These are phyloP conservation scores for Willowsia nigromaculata DNA, from an alignment of 2,888 invertebrate genomes.

Conservation along the genomic window DNA sequence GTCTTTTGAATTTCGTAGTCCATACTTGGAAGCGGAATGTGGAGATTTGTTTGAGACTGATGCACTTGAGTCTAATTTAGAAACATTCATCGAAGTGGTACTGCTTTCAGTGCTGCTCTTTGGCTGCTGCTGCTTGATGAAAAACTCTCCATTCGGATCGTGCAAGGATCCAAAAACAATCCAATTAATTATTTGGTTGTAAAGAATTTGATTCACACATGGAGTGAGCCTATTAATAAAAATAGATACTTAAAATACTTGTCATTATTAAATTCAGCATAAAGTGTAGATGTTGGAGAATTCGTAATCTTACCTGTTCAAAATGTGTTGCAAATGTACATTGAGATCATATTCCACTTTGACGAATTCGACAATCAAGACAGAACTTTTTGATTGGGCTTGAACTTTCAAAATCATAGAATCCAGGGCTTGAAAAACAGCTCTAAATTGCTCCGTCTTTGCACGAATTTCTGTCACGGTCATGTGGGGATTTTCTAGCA, in stretches of 20 bases:
- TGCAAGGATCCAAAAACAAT: constrained; percentile 75
- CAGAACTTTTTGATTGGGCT: constrained; percentile 71
- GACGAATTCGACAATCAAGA: constrained; percentile 76
- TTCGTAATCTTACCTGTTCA: constrained; percentile 66
- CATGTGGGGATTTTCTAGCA: constrained; percentile 75
- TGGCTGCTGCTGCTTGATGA: constrained; percentile 63
- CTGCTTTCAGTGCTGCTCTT: not conserved
- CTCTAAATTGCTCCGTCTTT: constrained; percentile 72
- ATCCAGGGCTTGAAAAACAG: constrained; percentile 69
- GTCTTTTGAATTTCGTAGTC: not conserved
- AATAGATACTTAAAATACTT: not conserved
- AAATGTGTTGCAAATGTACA: constrained; percentile 73
- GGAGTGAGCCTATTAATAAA: constrained; percentile 71
- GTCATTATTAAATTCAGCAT: not conserved
- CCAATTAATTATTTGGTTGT: constrained; percentile 78
- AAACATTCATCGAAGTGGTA: not conserved
- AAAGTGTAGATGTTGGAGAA: not conserved
- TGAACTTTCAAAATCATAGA: constrained; percentile 71
- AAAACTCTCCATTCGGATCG: constrained; percentile 77
- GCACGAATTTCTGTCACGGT: constrained; percentile 74
- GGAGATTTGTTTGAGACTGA: not conserved
- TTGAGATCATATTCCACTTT: constrained; percentile 77
- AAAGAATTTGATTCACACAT: constrained; percentile 75
- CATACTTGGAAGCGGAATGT: constrained; percentile 1
- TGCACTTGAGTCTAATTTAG: not conserved